Evolutionary conservation across 2,797 vertebrate species (phyloP).

Genomic region (Eurystomus glaucurus): DNA sequence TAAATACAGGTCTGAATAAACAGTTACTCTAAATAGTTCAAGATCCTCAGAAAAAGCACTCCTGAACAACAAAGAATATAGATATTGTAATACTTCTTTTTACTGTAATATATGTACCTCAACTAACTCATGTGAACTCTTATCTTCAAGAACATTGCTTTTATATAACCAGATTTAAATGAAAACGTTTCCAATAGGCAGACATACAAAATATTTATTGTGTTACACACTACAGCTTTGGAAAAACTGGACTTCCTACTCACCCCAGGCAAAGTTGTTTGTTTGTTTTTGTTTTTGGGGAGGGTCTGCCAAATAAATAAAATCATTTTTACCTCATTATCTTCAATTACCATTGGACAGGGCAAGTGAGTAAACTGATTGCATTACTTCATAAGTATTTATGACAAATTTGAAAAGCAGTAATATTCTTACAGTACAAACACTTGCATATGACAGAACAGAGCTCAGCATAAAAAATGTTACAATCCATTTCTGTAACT

Average conservation of each 20-base stretch:
- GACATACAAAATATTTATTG: slow-evolving; percentile 75
- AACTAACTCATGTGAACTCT: slow-evolving; percentile 31
- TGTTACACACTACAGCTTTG: slow-evolving; percentile 75
- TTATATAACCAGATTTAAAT: slow-evolving; percentile 63
- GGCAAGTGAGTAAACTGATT: slow-evolving; percentile 75
- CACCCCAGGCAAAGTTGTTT: slow-evolving; percentile 78
- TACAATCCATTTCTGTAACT: slow-evolving; percentile 26
- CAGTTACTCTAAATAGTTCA: slow-evolving; percentile 2
- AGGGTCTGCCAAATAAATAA: slow-evolving; percentile 79
- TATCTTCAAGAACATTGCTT: slow-evolving; percentile 48
- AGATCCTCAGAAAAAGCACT: background rate
- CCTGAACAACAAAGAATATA: background rate
- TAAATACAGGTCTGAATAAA: slow-evolving; percentile 3
- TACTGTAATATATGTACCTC: background rate
- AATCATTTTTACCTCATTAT: slow-evolving; percentile 79
- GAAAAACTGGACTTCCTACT: slow-evolving; percentile 78
- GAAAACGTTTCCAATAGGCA: slow-evolving; percentile 71
- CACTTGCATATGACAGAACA: slow-evolving; percentile 50
- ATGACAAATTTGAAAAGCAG: slow-evolving; percentile 63
- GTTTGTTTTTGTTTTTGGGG: slow-evolving; percentile 79
- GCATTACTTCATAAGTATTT: slow-evolving; percentile 65
- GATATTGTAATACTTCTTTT: background rate
- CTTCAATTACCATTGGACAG: slow-evolving; percentile 75
- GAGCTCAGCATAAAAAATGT: slow-evolving; percentile 2
- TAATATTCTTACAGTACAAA: slow-evolving; percentile 67